These are phyloP conservation scores for Pinctada fucata DNA, from an alignment of 2,888 invertebrate genomes.

Conservation along the genomic window DNA sequence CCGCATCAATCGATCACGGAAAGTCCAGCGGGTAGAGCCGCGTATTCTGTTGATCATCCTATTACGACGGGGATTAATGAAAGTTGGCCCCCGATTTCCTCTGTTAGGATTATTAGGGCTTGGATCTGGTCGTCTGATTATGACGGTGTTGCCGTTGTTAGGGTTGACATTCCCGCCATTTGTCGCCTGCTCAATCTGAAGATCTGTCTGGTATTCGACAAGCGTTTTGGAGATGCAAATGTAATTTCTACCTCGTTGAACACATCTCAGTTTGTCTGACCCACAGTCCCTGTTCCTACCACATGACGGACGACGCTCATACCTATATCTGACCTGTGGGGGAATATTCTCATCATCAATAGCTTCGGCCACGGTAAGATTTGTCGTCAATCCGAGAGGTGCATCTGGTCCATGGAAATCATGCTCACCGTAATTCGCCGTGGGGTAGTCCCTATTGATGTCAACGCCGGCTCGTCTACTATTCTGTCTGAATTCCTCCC, in stretches of 20 bases:
- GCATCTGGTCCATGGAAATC: slow-evolving; percentile 51
- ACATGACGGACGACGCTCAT: slow-evolving; percentile 58
- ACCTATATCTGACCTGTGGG: slow-evolving; percentile 46
- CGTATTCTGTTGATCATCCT: neutral
- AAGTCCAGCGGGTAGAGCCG: neutral
- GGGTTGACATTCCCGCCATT: neutral
- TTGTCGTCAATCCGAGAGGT: slow-evolving; percentile 39
- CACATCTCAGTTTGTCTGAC: slow-evolving; percentile 56
- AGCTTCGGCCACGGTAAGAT: slow-evolving; percentile 53
- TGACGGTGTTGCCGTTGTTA: slow-evolving; percentile 1
- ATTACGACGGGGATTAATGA: too few species aligned
- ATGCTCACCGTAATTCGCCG: slow-evolving; percentile 48
- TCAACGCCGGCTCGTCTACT: slow-evolving; percentile 47
- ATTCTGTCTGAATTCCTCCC: slow-evolving; percentile 57
- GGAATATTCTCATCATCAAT: slow-evolving; percentile 44
- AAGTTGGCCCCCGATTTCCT: neutral
- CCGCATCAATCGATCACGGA: neutral
- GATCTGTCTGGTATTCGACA: slow-evolving; percentile 40
- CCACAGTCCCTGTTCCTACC: slow-evolving; percentile 51
- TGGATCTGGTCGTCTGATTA: slow-evolving; percentile 15
- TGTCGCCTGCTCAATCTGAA: slow-evolving; percentile 19
- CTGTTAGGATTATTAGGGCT: neutral
- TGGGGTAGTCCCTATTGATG: slow-evolving; percentile 52
- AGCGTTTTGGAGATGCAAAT: slow-evolving; percentile 49
- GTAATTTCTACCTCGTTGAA: slow-evolving; percentile 14